phyloP scores from a whole-genome alignment of 2,797 vertebrate genomes.

The Epinephelus coioides region DNA sequence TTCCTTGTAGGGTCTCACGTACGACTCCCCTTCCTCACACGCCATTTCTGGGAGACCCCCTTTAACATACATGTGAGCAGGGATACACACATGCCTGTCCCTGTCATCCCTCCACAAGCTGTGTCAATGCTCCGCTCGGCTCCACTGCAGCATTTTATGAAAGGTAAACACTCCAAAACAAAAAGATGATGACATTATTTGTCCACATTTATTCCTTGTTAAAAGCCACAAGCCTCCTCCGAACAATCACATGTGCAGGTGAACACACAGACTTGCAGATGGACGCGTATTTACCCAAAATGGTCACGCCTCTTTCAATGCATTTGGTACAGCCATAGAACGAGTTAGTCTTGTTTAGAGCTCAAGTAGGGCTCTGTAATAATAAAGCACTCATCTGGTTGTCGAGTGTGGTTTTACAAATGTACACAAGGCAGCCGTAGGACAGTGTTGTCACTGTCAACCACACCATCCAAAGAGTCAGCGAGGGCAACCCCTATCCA shows the following conservation, averaged over 20 bases:
- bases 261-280: slow-evolving; percentile 71
- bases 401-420: slow-evolving; percentile 43
- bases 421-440: slow-evolving; percentile 49
- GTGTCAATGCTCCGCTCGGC: slow-evolving; percentile 37
- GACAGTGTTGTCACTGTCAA: slow-evolving; percentile 64
- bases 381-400: slow-evolving; percentile 21
- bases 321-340: slow-evolving; percentile 56
- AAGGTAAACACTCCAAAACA: slow-evolving; percentile 71
- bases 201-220: slow-evolving; percentile 51
- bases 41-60: slow-evolving; percentile 39
- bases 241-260: slow-evolving; percentile 74
- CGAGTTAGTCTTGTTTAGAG: slow-evolving; percentile 74
- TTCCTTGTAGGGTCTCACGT: slow-evolving; percentile 63
- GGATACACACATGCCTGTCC: slow-evolving; percentile 23
- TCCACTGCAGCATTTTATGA: slow-evolving; percentile 59
- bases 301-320: slow-evolving; percentile 50
- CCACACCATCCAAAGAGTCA: slow-evolving; percentile 46
- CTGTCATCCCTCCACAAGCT: slow-evolving; percentile 54
- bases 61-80: slow-evolving; percentile 44
- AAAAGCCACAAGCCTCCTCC: slow-evolving; percentile 15
- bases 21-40: slow-evolving; percentile 40
- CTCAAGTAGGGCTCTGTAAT: slow-evolving; percentile 6
- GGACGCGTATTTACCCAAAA: slow-evolving; percentile 62
- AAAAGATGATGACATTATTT: slow-evolving; percentile 63
- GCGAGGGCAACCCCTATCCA: slow-evolving; percentile 61